Percentiles rank a stretch among this genome's conserved stretches.
Evolutionary conservation across 2,797 vertebrate species (phyloP).

Genomic region (Chiroxiphia lanceolata): DNA sequence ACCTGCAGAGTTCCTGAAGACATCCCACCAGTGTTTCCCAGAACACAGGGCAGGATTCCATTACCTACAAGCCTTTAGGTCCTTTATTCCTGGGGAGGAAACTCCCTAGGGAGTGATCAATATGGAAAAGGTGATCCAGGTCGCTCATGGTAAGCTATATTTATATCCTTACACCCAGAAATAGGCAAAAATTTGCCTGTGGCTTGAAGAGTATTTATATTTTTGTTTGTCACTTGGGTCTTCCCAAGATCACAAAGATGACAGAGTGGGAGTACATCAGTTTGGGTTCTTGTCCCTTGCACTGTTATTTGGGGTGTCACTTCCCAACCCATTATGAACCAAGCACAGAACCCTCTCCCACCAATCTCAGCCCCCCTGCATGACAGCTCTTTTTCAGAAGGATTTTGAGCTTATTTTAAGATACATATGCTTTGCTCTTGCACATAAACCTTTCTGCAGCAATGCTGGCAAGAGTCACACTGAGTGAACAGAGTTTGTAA

Average conservation of each 20-base stretch:
- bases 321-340: background rate
- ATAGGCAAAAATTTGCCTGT: background rate
- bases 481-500: background rate
- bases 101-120: background rate
- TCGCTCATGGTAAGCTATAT: background rate
- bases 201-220: background rate
- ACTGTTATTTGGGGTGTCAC: background rate
- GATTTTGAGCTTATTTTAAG: background rate
- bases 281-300: background rate
- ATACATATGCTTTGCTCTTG: background rate
- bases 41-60: background rate
- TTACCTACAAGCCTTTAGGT: background rate
- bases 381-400: background rate
- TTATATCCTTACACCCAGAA: background rate
- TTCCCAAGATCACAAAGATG: background rate
- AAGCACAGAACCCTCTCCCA: background rate
- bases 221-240: background rate
- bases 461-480: background rate
- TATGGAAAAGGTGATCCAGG: background rate
- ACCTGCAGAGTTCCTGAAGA: background rate
- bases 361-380: no score
- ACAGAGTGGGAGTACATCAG: background rate
- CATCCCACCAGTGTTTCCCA: rapidly evolving
- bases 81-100: background rate
- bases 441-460: background rate